Conservation (phyloP, 2,888 invertebrate genomes). For the Hypselothyrea guttata region DNA sequence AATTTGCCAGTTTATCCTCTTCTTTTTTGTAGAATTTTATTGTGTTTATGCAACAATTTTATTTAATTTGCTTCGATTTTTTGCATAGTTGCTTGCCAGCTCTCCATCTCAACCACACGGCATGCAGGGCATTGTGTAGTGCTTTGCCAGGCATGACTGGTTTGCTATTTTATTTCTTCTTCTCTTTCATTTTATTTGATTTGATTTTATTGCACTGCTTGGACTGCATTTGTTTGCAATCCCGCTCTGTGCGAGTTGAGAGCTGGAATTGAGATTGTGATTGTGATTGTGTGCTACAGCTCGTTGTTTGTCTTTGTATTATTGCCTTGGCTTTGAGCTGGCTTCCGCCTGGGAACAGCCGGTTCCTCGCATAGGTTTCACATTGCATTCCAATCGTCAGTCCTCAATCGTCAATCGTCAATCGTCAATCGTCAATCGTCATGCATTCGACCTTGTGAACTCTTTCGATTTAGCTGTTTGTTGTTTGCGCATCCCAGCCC, state of each 20-base stretch:
- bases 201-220: conserved; percentile 31
- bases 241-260: conserved; percentile 8
- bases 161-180: conserved; percentile 21
- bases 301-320: conserved; percentile 36
- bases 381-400: no score
- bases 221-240: conserved; percentile 47
- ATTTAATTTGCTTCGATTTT: conserved; percentile 4
- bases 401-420: no score
- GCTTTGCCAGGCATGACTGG: conserved; percentile 10
- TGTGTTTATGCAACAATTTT: conserved; percentile 2
- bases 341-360: conserved; percentile 1
- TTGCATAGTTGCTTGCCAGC: not conserved
- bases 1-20: no score
- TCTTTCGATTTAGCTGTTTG: conserved; percentile 19
- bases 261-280: not conserved
- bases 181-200: conserved; percentile 4
- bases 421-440: no score
- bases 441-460: conserved; percentile 11
- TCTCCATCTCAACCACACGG: conserved; percentile 26
- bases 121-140: conserved; percentile 22
- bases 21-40: not conserved
- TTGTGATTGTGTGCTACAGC: conserved; percentile 25
- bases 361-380: conserved; percentile 22
- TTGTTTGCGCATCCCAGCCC: conserved; percentile 8
- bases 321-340: conserved; percentile 28